Conservation (phyloP, 2,113 vertebrate species). For the Monarcha castaneiventris region DNA sequence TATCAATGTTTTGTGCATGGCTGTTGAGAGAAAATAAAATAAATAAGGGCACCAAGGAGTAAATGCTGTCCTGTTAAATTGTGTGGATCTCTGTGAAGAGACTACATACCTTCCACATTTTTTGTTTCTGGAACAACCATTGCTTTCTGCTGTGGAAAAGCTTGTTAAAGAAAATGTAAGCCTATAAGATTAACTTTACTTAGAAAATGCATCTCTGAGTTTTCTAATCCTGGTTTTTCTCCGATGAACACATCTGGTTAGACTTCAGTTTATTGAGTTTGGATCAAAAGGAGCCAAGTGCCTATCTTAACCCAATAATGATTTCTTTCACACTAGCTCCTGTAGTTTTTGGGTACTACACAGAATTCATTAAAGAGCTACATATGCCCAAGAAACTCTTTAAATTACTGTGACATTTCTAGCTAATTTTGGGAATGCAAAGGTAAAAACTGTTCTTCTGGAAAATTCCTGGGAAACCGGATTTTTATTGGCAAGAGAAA, state of each 20-base stretch:
- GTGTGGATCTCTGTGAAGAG: not conserved
- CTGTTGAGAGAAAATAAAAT: slow-evolving; percentile 1
- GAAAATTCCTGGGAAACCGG: not conserved
- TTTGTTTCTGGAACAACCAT: not conserved
- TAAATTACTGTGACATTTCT: not conserved
- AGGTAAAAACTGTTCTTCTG: not conserved
- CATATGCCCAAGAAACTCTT: not conserved
- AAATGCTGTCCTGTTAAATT: not conserved
- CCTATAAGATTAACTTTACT: not conserved
- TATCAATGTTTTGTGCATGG: not conserved
- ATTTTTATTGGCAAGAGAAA: not conserved
- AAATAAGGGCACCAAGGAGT: not conserved
- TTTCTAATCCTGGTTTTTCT: not conserved
- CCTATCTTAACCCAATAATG: not conserved
- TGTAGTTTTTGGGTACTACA: not conserved
- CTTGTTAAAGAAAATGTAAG: not conserved
- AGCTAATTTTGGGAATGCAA: not conserved
- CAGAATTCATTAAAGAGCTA: not conserved
- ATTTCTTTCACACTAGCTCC: not conserved
- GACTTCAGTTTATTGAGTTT: not conserved
- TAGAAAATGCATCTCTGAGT: not conserved
- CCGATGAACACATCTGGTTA: not conserved
- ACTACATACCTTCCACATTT: not conserved
- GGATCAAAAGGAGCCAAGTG: not conserved
- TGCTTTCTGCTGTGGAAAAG: not conserved